Evolutionary conservation across 2,113 vertebrate genomes (phyloP), one percentile per base, ranked within the genome.

Genomic region (Cacatua alba): DNA sequence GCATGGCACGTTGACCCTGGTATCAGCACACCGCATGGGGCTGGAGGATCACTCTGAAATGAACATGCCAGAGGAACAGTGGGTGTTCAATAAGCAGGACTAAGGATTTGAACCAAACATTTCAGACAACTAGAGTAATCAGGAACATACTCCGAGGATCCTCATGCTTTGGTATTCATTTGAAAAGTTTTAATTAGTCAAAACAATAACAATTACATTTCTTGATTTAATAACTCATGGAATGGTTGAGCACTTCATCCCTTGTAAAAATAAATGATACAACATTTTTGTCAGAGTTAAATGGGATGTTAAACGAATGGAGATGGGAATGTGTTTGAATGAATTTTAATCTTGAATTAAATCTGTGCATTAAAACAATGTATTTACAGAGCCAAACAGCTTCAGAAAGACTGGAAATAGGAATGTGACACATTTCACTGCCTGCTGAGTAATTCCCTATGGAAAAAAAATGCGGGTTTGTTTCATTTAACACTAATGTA

Each of bases 401-500:
- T 92, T 69, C 67, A 53, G 53, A 84, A 72, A 71, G 83, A 55
- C 64, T 80, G 83, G 94, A 93, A 97, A 95, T 64, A 90, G 28
- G 87, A 88, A 57, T 7, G 13, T 65, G 67, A 72, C 94, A 88
- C 69, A 60, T 94, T 94, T 71, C 48, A 43, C 83, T 95, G 44
- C 33, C 48, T 29, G 62, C 60, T 57, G 65, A 95, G 92, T 86
- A 90, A 97, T 78, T 96, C 96, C 69, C 88, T 87, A 14, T 92
- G 91, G 83, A 90, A 91, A 91, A 88, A 86, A 88, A 71, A 49
- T 9, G 31, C 83, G 60, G 59, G 48, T 46, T 96, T 97, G 86
- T 94, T 97, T 97, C 88, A 92, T 92, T 96, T 70, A 68, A 90
- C 95, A 97, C 92, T 81, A 86, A 77, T 44, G 68, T 55, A 55